These are phyloP conservation scores for Larimichthys polyactis DNA, from an alignment of 2,113 vertebrate species.

Conservation along the genomic window DNA sequence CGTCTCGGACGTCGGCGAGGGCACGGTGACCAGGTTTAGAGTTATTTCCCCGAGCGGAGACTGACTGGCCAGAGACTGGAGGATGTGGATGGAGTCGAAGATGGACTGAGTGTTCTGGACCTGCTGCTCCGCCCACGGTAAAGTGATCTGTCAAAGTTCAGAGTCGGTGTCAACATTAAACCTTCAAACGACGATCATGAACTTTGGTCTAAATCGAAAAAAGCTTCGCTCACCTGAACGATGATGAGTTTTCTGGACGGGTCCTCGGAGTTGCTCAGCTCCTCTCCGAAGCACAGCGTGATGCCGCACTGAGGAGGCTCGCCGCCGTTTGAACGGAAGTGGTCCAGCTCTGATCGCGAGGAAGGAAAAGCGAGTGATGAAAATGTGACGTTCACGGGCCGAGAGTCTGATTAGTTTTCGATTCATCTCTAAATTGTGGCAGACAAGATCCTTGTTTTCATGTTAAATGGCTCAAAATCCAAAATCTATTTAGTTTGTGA, in stretches of 20 bases:
- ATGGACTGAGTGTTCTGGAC: constrained; percentile 64
- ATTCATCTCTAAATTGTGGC: too few relatives aligned
- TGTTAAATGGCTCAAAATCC: neutral
- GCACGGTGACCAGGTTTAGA: constrained; percentile 77
- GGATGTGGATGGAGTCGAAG: constrained; percentile 68
- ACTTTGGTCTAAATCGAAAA: too few relatives aligned
- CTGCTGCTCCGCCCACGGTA: constrained; percentile 81
- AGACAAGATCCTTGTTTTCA: neutral
- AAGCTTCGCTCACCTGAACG: constrained; percentile 80
- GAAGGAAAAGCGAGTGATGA: neutral
- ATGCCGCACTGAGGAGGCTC: constrained; percentile 81
- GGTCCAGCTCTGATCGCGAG: constrained; percentile 79
- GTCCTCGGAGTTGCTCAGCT: constrained; percentile 70
- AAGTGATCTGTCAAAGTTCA: constrained; percentile 63
- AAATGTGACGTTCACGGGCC: too few relatives aligned
- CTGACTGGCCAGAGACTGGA: constrained; percentile 79
- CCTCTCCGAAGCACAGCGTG: constrained; percentile 89
- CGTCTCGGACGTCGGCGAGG: neutral
- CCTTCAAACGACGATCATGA: too few relatives aligned
- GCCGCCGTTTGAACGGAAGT: constrained; percentile 72
- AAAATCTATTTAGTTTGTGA: neutral
- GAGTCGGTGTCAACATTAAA: too few relatives aligned
- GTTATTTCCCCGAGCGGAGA: constrained; percentile 81
- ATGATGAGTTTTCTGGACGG: constrained; percentile 82
- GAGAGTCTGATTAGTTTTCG: too few relatives aligned